Conservation (phyloP, 2,113 vertebrate species). For the Antidorcas marsupialis region DNA sequence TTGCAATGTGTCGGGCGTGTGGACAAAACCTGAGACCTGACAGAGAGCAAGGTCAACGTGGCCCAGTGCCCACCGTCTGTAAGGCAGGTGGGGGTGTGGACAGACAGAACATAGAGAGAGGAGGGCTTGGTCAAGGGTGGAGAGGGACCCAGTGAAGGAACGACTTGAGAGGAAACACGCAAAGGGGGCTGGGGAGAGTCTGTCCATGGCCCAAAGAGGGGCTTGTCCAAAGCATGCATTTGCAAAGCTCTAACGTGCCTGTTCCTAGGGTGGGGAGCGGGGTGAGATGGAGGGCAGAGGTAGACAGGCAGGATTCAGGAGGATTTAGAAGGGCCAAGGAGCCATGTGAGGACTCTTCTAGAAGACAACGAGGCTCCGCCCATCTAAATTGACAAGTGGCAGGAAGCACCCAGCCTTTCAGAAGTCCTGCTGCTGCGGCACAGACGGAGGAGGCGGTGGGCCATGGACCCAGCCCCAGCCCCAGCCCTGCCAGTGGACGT, state of each 20-base stretch:
- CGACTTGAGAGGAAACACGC: not conserved
- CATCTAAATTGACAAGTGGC: not conserved
- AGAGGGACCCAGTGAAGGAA: not conserved
- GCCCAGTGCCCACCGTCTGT: not conserved
- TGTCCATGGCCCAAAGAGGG: not conserved
- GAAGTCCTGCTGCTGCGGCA: not conserved
- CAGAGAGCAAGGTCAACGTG: not conserved
- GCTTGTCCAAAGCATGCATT: not conserved
- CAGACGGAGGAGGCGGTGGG: rapidly evolving
- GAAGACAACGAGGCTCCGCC: not conserved
- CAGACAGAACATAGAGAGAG: not conserved
- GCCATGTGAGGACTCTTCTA: not conserved
- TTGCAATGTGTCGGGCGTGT: not conserved
- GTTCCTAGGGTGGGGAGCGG: too few relatives aligned
- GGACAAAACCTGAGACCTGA: not conserved
- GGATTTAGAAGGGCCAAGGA: not conserved
- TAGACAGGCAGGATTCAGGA: not conserved
- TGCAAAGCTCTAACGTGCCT: not conserved
- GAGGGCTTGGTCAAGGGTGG: not conserved
- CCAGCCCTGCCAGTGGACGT: not conserved
- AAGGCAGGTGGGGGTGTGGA: not conserved
- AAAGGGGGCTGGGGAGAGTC: not conserved
- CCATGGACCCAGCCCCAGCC: not conserved
- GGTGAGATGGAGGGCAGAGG: rapidly evolving
- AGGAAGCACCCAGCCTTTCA: not conserved